These are phyloP conservation scores for Acanthornis magna DNA, from an alignment of 2,797 vertebrate species.

Conservation along the genomic window DNA sequence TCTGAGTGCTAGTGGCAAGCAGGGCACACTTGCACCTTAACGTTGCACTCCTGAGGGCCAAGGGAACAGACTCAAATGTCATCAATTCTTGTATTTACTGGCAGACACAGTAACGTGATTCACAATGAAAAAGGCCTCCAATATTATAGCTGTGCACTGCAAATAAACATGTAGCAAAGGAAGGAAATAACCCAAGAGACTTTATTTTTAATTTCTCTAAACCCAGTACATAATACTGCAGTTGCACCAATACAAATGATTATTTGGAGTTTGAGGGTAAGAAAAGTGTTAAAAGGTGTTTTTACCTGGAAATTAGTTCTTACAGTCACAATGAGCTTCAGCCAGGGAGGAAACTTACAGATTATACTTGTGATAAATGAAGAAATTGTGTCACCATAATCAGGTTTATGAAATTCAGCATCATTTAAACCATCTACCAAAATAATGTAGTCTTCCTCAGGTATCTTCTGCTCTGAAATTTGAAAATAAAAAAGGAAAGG, in stretches of 20 bases:
- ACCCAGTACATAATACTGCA: not conserved
- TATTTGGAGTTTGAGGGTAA: not conserved
- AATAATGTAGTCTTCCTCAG: constrained; percentile 94
- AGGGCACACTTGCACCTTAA: not conserved
- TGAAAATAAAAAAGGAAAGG: constrained; percentile 27
- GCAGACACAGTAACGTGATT: not conserved
- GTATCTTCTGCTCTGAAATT: constrained; percentile 88
- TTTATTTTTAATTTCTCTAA: not conserved
- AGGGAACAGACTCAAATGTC: not conserved
- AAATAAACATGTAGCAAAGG: not conserved
- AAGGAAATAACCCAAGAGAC: not conserved
- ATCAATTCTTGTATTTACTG: not conserved
- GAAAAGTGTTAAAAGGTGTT: not conserved
- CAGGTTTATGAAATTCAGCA: constrained; percentile 98
- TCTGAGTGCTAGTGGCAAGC: not conserved
- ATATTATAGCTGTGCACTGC: not conserved
- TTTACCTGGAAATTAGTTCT: constrained; percentile 92
- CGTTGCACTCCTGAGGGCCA: not conserved
- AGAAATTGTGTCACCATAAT: constrained; percentile 96
- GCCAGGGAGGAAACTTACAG: constrained; percentile 90
- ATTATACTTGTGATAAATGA: constrained; percentile 95
- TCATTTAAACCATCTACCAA: constrained; percentile 96
- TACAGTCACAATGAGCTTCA: constrained; percentile 94
- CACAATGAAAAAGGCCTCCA: not conserved
- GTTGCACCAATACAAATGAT: not conserved